A percentile compares a stretch with the other conserved stretches of the same genome.
These are phyloP conservation scores for Gadopsis bispinosus DNA, from an alignment of 2,797 vertebrate genomes.

Conservation along the genomic window DNA sequence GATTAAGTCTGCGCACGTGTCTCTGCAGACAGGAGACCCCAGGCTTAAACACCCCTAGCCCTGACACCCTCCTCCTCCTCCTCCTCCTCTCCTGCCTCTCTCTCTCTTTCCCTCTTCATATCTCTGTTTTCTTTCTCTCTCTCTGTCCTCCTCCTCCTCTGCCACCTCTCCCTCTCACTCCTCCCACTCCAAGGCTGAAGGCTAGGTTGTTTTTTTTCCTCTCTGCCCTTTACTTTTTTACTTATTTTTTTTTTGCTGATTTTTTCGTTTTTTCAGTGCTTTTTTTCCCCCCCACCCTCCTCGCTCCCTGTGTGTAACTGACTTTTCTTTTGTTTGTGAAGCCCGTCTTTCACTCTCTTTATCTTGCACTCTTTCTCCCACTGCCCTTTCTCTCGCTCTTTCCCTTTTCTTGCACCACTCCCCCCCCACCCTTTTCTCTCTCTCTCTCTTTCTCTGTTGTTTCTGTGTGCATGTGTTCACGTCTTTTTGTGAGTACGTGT, in stretches of 20 bases:
- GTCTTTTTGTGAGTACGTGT: constrained; percentile 49
- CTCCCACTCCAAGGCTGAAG: constrained; percentile 56
- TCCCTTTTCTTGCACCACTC: constrained; percentile 44
- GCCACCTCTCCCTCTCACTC: constrained; percentile 49
- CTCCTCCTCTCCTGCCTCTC: constrained; percentile 27
- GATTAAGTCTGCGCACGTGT: constrained; percentile 87
- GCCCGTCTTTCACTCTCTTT: constrained; percentile 66
- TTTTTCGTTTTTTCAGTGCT: constrained; percentile 55
- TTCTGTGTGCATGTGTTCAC: constrained; percentile 44
- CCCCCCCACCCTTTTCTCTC: neutral
- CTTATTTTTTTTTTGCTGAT: constrained; percentile 50
- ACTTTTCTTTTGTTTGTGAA: constrained; percentile 71
- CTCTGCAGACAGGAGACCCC: constrained; percentile 84
- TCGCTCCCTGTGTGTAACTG: constrained; percentile 63
- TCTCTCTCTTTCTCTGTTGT: constrained; percentile 37
- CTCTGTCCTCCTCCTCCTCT: constrained; percentile 36
- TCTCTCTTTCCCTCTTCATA: constrained; percentile 43
- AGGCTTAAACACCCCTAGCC: constrained; percentile 79
- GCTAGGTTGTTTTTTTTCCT: constrained; percentile 27
- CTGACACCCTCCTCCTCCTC: constrained; percentile 67
- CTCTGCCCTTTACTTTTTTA: constrained; percentile 9
- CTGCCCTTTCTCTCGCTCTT: constrained; percentile 62
- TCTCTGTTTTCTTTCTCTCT: constrained; percentile 44
- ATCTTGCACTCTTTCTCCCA: constrained; percentile 55
- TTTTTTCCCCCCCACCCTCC: constrained; percentile 44